phyloP scores from a whole-genome alignment of 2,797 vertebrate genomes.

The Acanthurus tractus region DNA sequence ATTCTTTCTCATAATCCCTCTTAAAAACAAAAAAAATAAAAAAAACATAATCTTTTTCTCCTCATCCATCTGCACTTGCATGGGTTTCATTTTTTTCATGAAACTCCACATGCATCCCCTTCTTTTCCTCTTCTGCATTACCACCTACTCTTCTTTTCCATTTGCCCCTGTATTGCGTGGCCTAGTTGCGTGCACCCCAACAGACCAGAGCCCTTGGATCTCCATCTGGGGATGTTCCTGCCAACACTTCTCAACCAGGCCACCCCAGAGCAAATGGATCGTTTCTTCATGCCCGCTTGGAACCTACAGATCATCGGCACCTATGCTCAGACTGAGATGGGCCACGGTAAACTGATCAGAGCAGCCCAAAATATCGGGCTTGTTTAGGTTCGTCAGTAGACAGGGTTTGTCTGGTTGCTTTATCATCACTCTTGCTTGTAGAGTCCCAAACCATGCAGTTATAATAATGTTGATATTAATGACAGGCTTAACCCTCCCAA shows the following conservation, averaged over 20 bases:
- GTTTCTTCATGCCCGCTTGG: conserved; percentile 98
- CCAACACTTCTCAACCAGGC: conserved; percentile 98
- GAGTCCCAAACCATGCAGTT: neutral
- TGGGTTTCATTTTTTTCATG: conserved; percentile 5
- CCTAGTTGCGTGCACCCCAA: conserved; percentile 91
- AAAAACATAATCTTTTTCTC: neutral
- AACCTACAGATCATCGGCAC: conserved; percentile 99
- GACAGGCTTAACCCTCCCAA: neutral
- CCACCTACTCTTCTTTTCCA: conserved; percentile 59
- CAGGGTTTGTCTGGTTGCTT: neutral
- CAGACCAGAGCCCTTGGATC: conserved; percentile 93
- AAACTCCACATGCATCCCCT: neutral
- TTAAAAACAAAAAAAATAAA: neutral
- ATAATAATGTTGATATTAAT: neutral
- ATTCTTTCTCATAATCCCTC: conserved; percentile 13
- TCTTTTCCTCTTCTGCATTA: conserved; percentile 19
- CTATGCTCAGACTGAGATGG: conserved; percentile 99
- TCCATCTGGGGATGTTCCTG: conserved; percentile 99
- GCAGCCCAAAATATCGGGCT: conserved; percentile 19
- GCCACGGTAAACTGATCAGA: conserved; percentile 92
- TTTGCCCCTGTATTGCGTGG: conserved; percentile 59
- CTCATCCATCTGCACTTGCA: conserved; percentile 1
- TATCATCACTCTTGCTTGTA: neutral
- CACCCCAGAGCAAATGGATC: conserved; percentile 94
- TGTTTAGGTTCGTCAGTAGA: neutral